Percentiles rank a stretch among this genome's conserved stretches.
phyloP scores from a whole-genome alignment of 2,113 vertebrate species.

The Serinus canaria region DNA sequence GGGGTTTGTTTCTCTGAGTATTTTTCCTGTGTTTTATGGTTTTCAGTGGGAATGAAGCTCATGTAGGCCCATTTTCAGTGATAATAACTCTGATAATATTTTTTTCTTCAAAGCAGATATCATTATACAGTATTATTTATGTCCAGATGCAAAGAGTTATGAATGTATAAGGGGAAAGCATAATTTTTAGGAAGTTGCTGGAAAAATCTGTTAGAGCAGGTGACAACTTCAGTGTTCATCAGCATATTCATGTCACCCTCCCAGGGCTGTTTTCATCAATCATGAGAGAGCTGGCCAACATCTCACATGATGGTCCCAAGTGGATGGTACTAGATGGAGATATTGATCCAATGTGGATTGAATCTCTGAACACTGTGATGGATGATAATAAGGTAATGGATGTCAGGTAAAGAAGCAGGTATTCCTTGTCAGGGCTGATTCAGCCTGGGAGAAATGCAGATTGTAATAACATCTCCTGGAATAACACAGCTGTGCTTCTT shows the following conservation, averaged over 20 bases:
- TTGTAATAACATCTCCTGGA: background rate
- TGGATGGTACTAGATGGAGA: constrained; percentile 98
- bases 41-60: background rate
- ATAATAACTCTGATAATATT: background rate
- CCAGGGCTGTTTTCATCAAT: constrained; percentile 91
- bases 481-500: background rate
- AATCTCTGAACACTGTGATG: constrained; percentile 99
- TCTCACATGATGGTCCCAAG: constrained; percentile 89
- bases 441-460: background rate
- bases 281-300: constrained; percentile 90
- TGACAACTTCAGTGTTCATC: background rate
- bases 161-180: background rate
- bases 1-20: background rate
- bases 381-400: constrained; percentile 95
- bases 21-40: background rate
- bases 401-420: background rate
- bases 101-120: background rate
- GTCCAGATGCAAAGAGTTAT: background rate
- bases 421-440: background rate
- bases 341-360: constrained; percentile 99
- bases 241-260: background rate
- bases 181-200: background rate
- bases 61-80: background rate
- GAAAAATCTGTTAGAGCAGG: background rate
- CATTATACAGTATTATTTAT: background rate